Percentiles rank a stretch among this genome's conserved stretches.
phyloP scores from a whole-genome alignment of 2,113 vertebrate species.

The Proteles cristata region DNA sequence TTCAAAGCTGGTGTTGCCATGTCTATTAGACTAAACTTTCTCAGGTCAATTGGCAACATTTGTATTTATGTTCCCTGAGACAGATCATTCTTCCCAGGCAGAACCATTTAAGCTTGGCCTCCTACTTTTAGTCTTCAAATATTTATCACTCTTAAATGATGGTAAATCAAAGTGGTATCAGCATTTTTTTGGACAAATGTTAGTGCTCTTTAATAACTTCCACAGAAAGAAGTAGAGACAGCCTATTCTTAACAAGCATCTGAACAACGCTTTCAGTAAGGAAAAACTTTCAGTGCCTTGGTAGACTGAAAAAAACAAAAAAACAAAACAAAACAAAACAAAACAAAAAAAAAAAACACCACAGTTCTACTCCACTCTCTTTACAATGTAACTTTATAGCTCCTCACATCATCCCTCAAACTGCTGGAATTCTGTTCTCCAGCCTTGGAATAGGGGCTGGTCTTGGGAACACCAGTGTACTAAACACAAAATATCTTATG shows the following conservation, averaged over 20 bases:
- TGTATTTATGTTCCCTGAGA: accelerated
- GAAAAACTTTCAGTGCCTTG: conserved; percentile 66
- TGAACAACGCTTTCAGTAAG: conserved; percentile 31
- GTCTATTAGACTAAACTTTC: background rate
- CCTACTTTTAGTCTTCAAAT: conserved; percentile 7
- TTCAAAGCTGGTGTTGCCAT: background rate
- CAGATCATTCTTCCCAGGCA: background rate
- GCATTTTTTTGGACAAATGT: conserved; percentile 67
- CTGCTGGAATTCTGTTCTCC: background rate
- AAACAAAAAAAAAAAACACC: background rate
- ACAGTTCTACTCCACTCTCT: background rate
- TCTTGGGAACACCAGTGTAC: background rate
- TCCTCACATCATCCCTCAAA: background rate
- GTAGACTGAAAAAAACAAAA: background rate
- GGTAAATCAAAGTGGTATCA: background rate
- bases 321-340: too few species aligned
- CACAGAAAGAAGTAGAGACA: conserved; percentile 14
- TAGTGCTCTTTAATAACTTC: conserved; percentile 57
- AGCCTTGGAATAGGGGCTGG: background rate
- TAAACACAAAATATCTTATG: too few species aligned
- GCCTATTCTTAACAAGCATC: conserved; percentile 72
- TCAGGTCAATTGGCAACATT: background rate
- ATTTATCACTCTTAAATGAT: background rate
- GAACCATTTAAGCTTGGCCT: background rate
- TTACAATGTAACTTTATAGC: background rate